These are phyloP conservation scores for Ariopsis seemanni DNA, from an alignment of 2,113 vertebrate genomes.

Conservation along the genomic window DNA sequence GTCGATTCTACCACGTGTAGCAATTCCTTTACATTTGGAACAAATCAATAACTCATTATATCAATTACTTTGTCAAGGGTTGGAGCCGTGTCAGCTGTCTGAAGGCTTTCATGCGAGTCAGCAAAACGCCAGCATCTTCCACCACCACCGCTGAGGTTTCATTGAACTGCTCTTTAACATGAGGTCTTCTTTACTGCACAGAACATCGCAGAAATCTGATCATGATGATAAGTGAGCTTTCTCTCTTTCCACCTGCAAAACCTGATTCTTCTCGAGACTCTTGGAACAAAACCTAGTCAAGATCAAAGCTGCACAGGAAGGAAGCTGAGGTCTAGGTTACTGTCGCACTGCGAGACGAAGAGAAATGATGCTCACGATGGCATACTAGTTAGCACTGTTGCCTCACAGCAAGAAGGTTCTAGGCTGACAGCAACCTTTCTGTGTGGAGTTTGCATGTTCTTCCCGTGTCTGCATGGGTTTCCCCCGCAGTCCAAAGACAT, in stretches of 20 bases:
- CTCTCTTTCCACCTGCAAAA: not conserved
- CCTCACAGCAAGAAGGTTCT: too few relatives aligned
- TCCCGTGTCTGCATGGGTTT: too few relatives aligned
- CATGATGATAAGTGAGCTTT: not conserved
- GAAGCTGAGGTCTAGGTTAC: not conserved
- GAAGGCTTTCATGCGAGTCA: slow-evolving; percentile 16
- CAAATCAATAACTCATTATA: not conserved
- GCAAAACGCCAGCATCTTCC: slow-evolving; percentile 3
- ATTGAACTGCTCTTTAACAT: not conserved
- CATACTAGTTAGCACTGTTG: too few relatives aligned
- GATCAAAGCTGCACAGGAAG: not conserved
- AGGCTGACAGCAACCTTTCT: too few relatives aligned
- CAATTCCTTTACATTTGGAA: not conserved
- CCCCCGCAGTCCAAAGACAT: too few relatives aligned
- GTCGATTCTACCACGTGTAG: not conserved
- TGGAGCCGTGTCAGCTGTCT: not conserved
- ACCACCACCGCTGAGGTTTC: not conserved
- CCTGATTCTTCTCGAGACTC: slow-evolving; percentile 30
- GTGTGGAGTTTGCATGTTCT: too few relatives aligned
- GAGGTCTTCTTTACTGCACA: slow-evolving; percentile 6
- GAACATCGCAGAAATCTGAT: not conserved
- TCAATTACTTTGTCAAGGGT: not conserved
- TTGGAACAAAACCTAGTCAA: not conserved
- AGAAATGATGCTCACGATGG: not conserved
- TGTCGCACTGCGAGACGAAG: not conserved